phyloP scores from a whole-genome alignment of 2,113 vertebrate genomes.

The Oreochromis niloticus region DNA sequence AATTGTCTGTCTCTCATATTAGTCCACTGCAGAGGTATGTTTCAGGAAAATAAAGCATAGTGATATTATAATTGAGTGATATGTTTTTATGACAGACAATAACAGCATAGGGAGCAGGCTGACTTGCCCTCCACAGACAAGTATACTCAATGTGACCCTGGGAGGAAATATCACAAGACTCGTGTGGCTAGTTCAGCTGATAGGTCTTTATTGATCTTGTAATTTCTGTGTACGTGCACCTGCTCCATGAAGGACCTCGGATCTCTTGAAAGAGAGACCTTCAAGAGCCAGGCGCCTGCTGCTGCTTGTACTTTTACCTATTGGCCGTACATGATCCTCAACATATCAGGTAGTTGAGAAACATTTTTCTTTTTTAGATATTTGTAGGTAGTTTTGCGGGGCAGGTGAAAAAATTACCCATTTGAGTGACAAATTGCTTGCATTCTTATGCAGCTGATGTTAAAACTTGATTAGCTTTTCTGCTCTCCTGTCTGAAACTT shows the following conservation, averaged over 20 bases:
- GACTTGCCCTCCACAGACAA: background rate
- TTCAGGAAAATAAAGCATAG: background rate
- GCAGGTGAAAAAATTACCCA: background rate
- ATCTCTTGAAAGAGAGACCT: background rate
- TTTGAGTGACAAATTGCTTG: background rate
- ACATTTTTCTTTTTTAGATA: background rate
- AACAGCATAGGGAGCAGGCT: background rate
- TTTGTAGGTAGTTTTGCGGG: background rate
- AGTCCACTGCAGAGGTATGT: background rate
- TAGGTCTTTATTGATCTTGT: conserved; percentile 49
- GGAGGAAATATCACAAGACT: conserved; percentile 33
- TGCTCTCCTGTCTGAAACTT: background rate
- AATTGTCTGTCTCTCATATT: background rate
- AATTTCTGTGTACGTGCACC: conserved; percentile 21
- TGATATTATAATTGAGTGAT: background rate
- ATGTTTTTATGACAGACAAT: background rate
- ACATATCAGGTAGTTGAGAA: background rate
- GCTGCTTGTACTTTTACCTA: background rate
- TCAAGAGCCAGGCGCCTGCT: background rate
- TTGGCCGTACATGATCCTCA: background rate
- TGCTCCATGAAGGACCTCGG: background rate
- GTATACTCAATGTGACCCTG: background rate
- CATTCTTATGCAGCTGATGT: background rate
- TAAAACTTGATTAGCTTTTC: background rate
- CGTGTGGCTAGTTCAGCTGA: conserved; percentile 36